These are phyloP conservation scores for Leucophora obtusa DNA, from an alignment of 2,888 invertebrate species.

Conservation along the genomic window DNA sequence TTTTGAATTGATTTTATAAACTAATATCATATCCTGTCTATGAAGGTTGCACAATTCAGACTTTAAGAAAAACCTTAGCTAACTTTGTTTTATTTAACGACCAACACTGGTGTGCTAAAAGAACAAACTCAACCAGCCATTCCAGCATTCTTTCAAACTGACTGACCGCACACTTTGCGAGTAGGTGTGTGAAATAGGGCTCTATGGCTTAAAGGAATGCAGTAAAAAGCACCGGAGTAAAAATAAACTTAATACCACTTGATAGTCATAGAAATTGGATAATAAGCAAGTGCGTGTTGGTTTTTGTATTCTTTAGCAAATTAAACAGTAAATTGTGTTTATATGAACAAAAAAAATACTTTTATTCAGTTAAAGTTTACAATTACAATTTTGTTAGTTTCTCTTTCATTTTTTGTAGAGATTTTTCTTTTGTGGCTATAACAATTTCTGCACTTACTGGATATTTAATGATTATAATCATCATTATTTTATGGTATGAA, in stretches of 20 bases:
- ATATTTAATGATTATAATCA: constrained; percentile 63
- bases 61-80: neutral
- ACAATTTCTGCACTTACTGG: constrained; percentile 51
- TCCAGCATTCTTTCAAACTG: constrained; percentile 40
- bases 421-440: constrained; percentile 46
- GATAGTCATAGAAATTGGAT: constrained; percentile 61
- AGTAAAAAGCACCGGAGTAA: neutral
- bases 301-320: constrained; percentile 33
- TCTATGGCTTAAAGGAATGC: constrained; percentile 31
- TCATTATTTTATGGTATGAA: constrained; percentile 60
- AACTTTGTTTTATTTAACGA: neutral
- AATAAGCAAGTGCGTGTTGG: constrained; percentile 63
- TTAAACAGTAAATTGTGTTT: constrained; percentile 48
- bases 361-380: constrained; percentile 50
- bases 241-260: constrained; percentile 46
- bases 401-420: constrained; percentile 9
- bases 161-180: constrained; percentile 64
- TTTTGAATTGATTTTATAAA: too few species aligned
- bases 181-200: constrained; percentile 67
- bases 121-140: constrained; percentile 31
- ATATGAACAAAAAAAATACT: constrained; percentile 15
- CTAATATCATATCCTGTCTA: too few species aligned
- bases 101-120: constrained; percentile 49
- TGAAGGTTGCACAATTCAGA: neutral
- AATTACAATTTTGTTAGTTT: constrained; percentile 48